Conservation (phyloP, 1,140 invertebrate species). For the Temnothorax longispinosus region DNA sequence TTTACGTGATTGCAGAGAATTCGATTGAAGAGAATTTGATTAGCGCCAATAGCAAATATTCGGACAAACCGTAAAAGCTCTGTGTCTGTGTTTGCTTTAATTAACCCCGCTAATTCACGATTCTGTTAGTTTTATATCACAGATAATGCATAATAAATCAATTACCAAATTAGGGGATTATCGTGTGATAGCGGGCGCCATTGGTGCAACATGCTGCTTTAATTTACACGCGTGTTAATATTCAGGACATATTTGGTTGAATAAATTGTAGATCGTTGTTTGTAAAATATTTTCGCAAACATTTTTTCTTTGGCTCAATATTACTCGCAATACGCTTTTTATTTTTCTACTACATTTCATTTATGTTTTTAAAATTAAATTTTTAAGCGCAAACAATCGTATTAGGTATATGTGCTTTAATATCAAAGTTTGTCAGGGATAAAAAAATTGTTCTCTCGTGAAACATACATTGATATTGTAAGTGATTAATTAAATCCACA, state of each 20-base stretch:
- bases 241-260: background rate
- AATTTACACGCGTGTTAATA: conserved; percentile 41
- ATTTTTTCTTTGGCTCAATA: background rate
- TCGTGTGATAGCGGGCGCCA: conserved; percentile 45
- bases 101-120: conserved; percentile 69
- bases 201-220: background rate
- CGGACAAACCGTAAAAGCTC: conserved; percentile 49
- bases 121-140: conserved; percentile 77
- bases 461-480: background rate
- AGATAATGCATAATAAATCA: conserved; percentile 80
- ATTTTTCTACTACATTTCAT: background rate
- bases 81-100: conserved; percentile 65
- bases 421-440: background rate
- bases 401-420: background rate
- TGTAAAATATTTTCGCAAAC: background rate
- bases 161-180: conserved; percentile 81
- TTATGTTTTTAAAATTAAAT: background rate
- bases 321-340: background rate
- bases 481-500: background rate
- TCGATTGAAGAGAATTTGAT: conserved; percentile 25
- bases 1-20: conserved; percentile 18
- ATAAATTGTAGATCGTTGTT: conserved; percentile 5
- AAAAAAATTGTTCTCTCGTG: background rate
- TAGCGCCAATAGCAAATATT: conserved; percentile 19
- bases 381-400: background rate